These are phyloP conservation scores for Polymixis flavicincta DNA, from an alignment of 2,888 invertebrate species.

Conservation along the genomic window DNA sequence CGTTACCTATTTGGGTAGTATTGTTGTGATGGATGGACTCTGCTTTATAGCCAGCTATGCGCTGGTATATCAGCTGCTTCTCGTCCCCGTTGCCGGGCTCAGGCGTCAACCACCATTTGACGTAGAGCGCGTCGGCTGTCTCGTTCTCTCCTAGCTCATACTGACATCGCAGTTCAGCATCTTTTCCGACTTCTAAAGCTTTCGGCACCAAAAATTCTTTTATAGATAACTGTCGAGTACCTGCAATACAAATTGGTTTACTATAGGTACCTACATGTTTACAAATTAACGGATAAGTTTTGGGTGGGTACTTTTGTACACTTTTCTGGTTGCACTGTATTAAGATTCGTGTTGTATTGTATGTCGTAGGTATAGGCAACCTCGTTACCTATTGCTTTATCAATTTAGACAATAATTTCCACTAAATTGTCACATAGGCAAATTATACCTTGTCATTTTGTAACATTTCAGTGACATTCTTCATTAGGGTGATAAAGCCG, in stretches of 20 bases:
- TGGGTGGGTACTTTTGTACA: not conserved
- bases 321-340: not conserved
- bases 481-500: not conserved
- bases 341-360: no score
- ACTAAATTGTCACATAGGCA: not conserved
- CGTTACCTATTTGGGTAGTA: constrained; percentile 73
- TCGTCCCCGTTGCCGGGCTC: constrained; percentile 67
- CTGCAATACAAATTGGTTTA: constrained; percentile 71
- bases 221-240: constrained; percentile 79
- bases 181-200: constrained; percentile 73
- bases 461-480: not conserved
- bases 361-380: not conserved
- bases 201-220: constrained; percentile 81
- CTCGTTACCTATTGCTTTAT: not conserved
- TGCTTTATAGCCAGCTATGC: constrained; percentile 69
- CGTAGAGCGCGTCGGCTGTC: constrained; percentile 68
- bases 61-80: constrained; percentile 78
- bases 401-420: not conserved
- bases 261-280: not conserved
- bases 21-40: constrained; percentile 63
- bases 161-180: constrained; percentile 76
- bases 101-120: constrained; percentile 86
- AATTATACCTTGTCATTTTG: not conserved
- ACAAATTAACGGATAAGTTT: not conserved
- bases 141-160: constrained; percentile 70